These are phyloP conservation scores for Vultur gryphus DNA, from an alignment of 2,797 vertebrate species.

Conservation along the genomic window DNA sequence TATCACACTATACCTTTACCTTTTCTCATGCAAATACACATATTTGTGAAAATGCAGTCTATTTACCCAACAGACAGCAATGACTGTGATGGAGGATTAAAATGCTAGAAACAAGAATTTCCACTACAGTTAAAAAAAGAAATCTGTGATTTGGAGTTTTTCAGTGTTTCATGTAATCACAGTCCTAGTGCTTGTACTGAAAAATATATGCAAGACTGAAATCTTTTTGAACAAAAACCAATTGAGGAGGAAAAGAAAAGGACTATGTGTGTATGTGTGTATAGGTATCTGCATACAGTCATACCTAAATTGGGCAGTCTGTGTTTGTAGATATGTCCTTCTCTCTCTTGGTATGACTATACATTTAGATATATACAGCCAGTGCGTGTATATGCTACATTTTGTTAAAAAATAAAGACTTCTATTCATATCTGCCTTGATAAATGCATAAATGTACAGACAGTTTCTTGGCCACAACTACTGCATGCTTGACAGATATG, in stretches of 20 bases:
- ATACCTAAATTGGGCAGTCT: neutral
- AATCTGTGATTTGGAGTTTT: constrained; percentile 33
- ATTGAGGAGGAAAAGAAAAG: constrained; percentile 22
- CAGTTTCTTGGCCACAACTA: constrained; percentile 72
- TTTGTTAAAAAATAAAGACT: constrained; percentile 55
- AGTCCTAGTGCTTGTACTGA: constrained; percentile 27
- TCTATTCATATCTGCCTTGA: constrained; percentile 71
- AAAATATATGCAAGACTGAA: constrained; percentile 52
- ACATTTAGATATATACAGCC: neutral
- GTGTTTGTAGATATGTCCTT: neutral
- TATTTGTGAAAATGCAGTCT: neutral
- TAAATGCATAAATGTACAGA: constrained; percentile 69
- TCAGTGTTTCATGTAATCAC: constrained; percentile 31
- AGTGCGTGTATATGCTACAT: neutral
- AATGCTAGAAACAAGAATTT: neutral
- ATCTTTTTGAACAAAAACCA: constrained; percentile 6
- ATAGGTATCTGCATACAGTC: neutral
- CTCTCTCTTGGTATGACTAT: neutral
- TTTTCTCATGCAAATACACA: neutral
- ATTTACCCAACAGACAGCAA: neutral
- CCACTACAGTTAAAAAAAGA: constrained; percentile 17
- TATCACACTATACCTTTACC: neutral
- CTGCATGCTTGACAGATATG: constrained; percentile 74
- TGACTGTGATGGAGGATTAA: neutral
- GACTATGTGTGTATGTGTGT: neutral